Conservation (phyloP, 2,888 invertebrate species). For the Ormyrus pomaceus region DNA sequence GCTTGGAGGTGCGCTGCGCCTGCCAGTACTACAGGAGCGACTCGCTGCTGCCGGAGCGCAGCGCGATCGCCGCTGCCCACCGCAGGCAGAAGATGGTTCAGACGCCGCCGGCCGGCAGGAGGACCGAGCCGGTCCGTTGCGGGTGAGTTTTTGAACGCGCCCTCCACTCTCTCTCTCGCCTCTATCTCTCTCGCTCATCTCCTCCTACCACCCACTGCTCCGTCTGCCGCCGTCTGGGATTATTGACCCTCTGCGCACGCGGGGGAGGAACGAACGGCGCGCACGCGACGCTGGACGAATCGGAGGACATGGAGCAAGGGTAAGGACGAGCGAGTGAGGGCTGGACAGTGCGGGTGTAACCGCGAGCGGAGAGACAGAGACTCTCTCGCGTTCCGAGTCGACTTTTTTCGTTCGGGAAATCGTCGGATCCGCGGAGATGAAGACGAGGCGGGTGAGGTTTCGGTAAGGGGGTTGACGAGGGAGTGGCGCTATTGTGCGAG, state of each 20-base stretch:
- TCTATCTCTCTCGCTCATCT: background rate
- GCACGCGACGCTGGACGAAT: too few relatives aligned
- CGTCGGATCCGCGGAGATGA: background rate
- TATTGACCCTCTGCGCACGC: constrained; percentile 31
- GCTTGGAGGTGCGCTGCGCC: constrained; percentile 87
- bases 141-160: constrained; percentile 64
- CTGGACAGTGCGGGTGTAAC: too few relatives aligned
- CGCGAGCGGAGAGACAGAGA: too few relatives aligned
- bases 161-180: background rate
- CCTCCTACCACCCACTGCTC: background rate
- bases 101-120: constrained; percentile 61
- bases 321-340: too few relatives aligned
- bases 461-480: constrained; percentile 16
- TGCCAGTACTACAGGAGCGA: constrained; percentile 91
- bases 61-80: constrained; percentile 79
- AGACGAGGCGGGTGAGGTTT: constrained; percentile 35
- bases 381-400: too few relatives aligned
- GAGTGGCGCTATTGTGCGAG: too few relatives aligned
- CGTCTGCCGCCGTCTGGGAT: background rate
- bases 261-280: background rate
- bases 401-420: background rate
- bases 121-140: constrained; percentile 60
- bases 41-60: constrained; percentile 86
- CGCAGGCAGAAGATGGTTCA: constrained; percentile 69
- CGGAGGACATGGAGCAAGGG: too few relatives aligned